A percentile compares a stretch with the other conserved stretches of the same genome.
Conservation (phyloP, 92 coral and sea anemone genomes). For the Parazoanthus atlanticus region DNA sequence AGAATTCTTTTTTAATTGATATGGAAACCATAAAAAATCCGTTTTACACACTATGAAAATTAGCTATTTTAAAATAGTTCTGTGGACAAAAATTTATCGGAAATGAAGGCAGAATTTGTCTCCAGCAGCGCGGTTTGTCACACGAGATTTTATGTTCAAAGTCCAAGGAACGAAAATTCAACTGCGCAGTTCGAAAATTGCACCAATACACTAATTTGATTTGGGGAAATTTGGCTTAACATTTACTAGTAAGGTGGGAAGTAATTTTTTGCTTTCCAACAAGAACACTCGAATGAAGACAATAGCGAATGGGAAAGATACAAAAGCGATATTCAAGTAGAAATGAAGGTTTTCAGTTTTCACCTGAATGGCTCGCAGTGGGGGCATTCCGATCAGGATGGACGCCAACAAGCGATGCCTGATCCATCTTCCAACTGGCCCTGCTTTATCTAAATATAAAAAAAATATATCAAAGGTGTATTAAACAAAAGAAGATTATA, state of each 20-base stretch:
- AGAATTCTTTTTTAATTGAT: neutral
- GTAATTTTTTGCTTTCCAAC: neutral
- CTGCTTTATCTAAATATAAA: slow-evolving; percentile 85
- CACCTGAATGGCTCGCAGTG: slow-evolving; percentile 97
- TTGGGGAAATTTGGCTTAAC: neutral
- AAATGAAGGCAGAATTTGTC: neutral
- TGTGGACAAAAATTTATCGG: neutral
- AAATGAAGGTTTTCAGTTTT: neutral
- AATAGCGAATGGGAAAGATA: neutral
- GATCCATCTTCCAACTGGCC: slow-evolving; percentile 95
- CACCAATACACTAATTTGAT: neutral
- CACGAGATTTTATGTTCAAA: slow-evolving; percentile 26
- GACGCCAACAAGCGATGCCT: slow-evolving; percentile 93
- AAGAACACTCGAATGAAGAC: neutral
- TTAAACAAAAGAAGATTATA: neutral
- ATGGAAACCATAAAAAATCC: neutral
- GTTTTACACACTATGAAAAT: neutral
- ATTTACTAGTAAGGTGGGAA: neutral
- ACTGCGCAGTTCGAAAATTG: slow-evolving; percentile 32
- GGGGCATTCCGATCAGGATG: slow-evolving; percentile 96
- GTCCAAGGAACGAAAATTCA: slow-evolving; percentile 3
- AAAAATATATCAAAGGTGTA: neutral
- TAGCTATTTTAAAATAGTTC: neutral
- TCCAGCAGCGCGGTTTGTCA: slow-evolving; percentile 24
- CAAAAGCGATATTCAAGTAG: neutral